A percentile compares a stretch with the other conserved stretches of the same genome.
phyloP scores from a whole-genome alignment of 1,140 invertebrate genomes.

The Tetramorium simillimum region DNA sequence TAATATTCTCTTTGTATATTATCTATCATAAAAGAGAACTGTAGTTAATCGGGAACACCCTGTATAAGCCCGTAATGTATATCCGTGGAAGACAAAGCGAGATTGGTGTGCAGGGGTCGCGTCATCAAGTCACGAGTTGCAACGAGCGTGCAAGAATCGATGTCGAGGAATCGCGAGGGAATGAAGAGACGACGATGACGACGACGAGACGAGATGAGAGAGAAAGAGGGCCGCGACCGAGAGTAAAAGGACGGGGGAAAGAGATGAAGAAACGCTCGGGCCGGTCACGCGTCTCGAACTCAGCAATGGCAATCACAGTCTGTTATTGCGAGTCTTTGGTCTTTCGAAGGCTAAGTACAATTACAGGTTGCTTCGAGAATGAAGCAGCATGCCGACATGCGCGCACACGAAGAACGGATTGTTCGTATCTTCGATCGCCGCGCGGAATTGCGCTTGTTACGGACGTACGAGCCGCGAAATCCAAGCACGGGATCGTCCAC shows the following conservation, averaged over 20 bases:
- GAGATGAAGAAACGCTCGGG: constrained; percentile 54
- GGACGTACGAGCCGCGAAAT: constrained; percentile 17
- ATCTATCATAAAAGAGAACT: neutral
- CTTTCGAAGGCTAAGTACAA: constrained; percentile 67
- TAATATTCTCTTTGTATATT: neutral
- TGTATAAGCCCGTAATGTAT: neutral
- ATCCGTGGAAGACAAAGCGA: constrained; percentile 57
- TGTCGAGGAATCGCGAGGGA: constrained; percentile 43
- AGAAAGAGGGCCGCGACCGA: constrained; percentile 12
- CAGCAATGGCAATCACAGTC: constrained; percentile 61
- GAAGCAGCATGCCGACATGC: neutral
- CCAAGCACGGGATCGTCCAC: constrained; percentile 1
- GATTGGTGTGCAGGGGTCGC: constrained; percentile 59
- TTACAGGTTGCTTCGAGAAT: constrained; percentile 59
- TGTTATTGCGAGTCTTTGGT: constrained; percentile 60
- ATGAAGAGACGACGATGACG: constrained; percentile 42
- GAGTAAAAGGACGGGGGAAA: neutral
- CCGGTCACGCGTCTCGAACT: constrained; percentile 63
- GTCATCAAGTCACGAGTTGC: constrained; percentile 60
- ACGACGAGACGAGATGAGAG: constrained; percentile 22
- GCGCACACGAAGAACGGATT: neutral
- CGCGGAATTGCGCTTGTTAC: constrained; percentile 45
- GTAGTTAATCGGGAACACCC: constrained; percentile 9
- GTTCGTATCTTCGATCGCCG: constrained; percentile 18
- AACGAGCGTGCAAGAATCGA: constrained; percentile 60